Evolutionary conservation across 2,888 invertebrate genomes (phyloP).

Genomic region (Eupithecia subumbrata): DNA sequence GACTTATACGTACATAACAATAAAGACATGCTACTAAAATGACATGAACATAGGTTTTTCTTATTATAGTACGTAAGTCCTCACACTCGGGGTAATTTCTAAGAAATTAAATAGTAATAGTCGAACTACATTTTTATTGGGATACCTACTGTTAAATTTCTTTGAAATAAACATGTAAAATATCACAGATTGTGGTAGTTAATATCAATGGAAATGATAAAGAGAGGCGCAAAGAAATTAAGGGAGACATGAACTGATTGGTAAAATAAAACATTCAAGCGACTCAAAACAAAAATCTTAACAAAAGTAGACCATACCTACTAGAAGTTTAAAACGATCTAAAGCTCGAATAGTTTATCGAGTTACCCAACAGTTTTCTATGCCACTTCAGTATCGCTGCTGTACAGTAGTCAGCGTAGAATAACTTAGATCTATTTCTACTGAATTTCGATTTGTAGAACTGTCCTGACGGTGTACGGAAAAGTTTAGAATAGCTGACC

Average conservation of each 20-base stretch:
- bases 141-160: too few species aligned
- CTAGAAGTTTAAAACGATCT: not conserved
- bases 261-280: not conserved
- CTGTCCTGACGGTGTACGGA: slow-evolving; percentile 9
- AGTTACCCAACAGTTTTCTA: slow-evolving; percentile 4
- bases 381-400: not conserved
- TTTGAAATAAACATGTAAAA: too few species aligned
- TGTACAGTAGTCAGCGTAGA: slow-evolving; percentile 24
- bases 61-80: too few species aligned
- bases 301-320: not conserved
- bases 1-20: not conserved
- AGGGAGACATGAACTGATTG: not conserved
- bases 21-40: not conserved
- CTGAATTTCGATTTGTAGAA: slow-evolving; percentile 43
- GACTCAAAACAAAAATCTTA: not conserved
- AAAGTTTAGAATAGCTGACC: slow-evolving; percentile 31
- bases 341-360: not conserved
- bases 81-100: too few species aligned
- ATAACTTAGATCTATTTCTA: slow-evolving; percentile 41
- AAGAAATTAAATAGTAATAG: too few species aligned
- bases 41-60: too few species aligned
- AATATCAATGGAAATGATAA: not conserved
- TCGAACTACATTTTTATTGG: too few species aligned
- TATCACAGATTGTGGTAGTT: not conserved
- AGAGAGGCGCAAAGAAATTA: not conserved